Evolutionary conservation across 2,888 invertebrate species (phyloP).

Genomic region (Zygogramma bicolorata): DNA sequence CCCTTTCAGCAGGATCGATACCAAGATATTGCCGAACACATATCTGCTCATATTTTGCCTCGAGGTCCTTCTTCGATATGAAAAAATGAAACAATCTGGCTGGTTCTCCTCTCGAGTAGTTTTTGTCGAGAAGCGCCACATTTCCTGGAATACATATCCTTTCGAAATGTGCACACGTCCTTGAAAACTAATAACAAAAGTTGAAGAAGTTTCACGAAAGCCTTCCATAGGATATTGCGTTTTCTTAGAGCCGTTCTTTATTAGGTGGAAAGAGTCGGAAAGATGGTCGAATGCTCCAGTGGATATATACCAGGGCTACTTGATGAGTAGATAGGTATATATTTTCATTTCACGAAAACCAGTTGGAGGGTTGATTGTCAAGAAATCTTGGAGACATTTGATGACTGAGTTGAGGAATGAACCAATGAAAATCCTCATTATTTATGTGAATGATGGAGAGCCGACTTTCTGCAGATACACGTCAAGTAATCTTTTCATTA

Average conservation of each 20-base stretch:
- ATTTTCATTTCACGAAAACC: neutral
- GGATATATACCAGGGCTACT: neutral
- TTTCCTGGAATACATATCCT: slow-evolving; percentile 1
- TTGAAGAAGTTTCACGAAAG: neutral
- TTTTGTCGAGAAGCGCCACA: slow-evolving; percentile 1
- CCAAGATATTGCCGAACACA: neutral
- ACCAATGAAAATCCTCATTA: no score
- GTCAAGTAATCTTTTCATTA: no score
- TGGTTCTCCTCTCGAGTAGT: neutral
- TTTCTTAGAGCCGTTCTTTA: neutral
- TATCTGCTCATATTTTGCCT: neutral
- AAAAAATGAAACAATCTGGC: neutral
- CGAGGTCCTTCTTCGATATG: neutral
- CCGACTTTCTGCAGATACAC: no score
- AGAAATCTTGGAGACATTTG: no score
- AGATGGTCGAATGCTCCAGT: neutral
- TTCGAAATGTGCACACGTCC: slow-evolving; percentile 3
- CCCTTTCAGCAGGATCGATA: neutral
- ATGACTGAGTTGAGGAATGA: no score
- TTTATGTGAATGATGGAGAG: no score
- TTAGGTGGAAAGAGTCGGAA: neutral
- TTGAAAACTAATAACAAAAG: slow-evolving; percentile 11
- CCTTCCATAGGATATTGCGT: neutral
- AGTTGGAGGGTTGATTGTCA: no score
- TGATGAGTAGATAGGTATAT: neutral